phyloP scores from a whole-genome alignment of 2,888 invertebrate species.

The Agonopterix heracliana region DNA sequence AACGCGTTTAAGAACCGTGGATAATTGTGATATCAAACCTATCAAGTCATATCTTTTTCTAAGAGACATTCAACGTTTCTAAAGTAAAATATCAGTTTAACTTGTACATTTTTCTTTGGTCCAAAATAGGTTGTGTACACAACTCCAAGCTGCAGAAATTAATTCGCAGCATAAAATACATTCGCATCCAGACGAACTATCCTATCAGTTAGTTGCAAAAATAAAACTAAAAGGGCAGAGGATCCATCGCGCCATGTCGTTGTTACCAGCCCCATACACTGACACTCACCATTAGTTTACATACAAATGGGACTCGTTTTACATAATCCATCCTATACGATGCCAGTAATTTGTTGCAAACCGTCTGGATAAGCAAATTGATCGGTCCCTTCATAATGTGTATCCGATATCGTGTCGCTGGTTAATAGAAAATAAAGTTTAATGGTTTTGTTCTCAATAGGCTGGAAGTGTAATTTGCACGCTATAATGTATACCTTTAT shows the following conservation, averaged over 20 bases:
- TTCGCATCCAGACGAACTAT: background rate
- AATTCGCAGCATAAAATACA: background rate
- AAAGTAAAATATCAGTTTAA: no score
- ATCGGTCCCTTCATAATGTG: conserved; percentile 57
- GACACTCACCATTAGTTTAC: conserved; percentile 70
- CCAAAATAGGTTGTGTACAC: no score
- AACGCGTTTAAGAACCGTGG: no score
- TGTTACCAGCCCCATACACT: conserved; percentile 35
- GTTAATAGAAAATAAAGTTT: conserved; percentile 12
- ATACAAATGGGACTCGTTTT: conserved; percentile 73
- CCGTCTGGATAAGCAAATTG: conserved; percentile 69
- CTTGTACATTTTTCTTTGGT: no score
- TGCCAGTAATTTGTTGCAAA: conserved; percentile 70
- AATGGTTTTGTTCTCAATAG: conserved; percentile 6
- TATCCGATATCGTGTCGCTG: conserved; percentile 24
- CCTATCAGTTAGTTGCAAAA: conserved; percentile 1
- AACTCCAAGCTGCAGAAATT: no score
- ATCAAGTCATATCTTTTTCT: no score
- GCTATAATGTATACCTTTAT: background rate
- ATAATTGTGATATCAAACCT: no score
- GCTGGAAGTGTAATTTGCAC: background rate
- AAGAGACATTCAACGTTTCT: no score
- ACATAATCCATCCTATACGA: conserved; percentile 70
- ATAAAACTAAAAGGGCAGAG: conserved; percentile 13
- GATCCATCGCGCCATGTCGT: conserved; percentile 25